Conservation (phyloP, 2,797 vertebrate species). For the Tadarida brasiliensis region DNA sequence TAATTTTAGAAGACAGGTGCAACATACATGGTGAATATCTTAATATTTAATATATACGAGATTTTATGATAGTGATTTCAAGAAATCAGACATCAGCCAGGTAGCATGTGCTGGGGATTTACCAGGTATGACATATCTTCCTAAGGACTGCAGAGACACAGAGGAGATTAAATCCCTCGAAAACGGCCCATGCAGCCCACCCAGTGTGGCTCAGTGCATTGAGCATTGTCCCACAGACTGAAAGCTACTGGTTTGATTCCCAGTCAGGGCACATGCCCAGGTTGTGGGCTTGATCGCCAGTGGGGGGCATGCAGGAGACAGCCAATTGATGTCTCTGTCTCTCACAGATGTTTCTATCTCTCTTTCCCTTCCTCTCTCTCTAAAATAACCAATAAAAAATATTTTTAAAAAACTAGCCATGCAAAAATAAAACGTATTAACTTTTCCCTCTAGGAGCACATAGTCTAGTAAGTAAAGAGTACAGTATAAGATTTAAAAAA, state of each 20-base stretch:
- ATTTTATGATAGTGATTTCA: conserved; percentile 45
- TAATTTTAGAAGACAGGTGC: background rate
- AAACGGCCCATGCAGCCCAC: background rate
- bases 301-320: background rate
- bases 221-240: background rate
- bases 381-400: too few relatives aligned
- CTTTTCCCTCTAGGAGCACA: background rate
- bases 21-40: conserved; percentile 21
- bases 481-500: background rate
- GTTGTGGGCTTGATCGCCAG: background rate
- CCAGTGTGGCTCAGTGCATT: background rate
- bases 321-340: background rate
- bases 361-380: too few relatives aligned
- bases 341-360: background rate
- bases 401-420: background rate
- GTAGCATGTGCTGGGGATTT: background rate
- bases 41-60: background rate
- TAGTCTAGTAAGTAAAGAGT: background rate
- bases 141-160: background rate
- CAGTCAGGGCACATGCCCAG: background rate
- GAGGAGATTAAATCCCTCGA: background rate
- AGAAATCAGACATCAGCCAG: background rate
- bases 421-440: background rate
- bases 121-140: background rate
- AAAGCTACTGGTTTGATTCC: background rate